Base-by-base conservation (phyloP, 2,888 invertebrate species). In the Tiliacea aurago region DNA sequence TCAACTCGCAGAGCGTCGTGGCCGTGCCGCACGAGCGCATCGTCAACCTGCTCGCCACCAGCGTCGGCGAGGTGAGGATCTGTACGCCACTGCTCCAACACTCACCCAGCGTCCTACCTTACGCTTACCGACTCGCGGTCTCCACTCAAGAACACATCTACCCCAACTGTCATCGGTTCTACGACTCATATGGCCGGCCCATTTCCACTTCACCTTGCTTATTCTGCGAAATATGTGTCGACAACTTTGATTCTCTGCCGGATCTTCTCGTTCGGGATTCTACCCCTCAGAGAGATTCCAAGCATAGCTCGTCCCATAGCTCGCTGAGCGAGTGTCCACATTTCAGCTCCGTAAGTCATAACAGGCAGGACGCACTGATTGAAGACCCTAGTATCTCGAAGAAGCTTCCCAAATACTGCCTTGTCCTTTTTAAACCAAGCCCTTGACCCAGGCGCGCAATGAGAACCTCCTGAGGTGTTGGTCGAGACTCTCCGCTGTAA, bases 1-100 rank as follows among this genome's bases (percentile, higher is more conserved):
- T 99, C 92, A 99, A 99, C 97, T 98, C 99, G 94, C 99, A 99
- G 96, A 99, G 99, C 96, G 99, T 99, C 70, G 99, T 99, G 70
- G 99, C 99, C 83, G 99, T 99, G 84, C 99, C 99, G 84, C 99
- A 99, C 97, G 99, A 99, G 95, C 98, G 99, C 94, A 99, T 99
- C 93, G 99, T 99, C 92, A 99, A 99, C 97, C 97, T 99, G 93
- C 97, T 99, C 88, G 99, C 99, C 85, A 99, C 99, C 73, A 99
- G 99, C 78, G 99, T 99, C 80, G 99, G 99, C 90, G 99, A 99
- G 98, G 99, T 99, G 95, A 7, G 18, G n/a, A n/a, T n/a, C n/a
- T n/a, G n/a, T n/a, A n/a, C n/a, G n/a, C n/a, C n/a, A n/a, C n/a
- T n/a, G n/a, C n/a, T n/a, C n/a, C n/a, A n/a, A n/a, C n/a, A n/a